phyloP scores from a whole-genome alignment of 2,113 vertebrate species.

The Monopterus albus region DNA sequence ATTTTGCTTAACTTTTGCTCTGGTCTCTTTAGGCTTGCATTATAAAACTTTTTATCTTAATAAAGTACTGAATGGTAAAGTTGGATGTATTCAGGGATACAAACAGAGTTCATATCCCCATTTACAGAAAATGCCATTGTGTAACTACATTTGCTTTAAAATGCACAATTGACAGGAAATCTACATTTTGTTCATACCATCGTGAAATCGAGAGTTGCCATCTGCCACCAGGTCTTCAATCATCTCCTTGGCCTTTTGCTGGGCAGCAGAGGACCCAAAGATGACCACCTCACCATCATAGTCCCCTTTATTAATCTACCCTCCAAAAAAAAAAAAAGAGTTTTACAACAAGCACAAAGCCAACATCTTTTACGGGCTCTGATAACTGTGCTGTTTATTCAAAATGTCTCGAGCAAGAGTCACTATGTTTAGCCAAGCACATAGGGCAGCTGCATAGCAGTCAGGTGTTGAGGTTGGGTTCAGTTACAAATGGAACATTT shows the following conservation, averaged over 20 bases:
- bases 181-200: constrained; percentile 46
- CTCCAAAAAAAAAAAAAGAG: background rate
- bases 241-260: constrained; percentile 88
- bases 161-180: background rate
- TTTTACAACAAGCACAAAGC: background rate
- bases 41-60: no score
- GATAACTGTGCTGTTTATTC: background rate
- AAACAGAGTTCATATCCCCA: no score
- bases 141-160: no score
- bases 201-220: constrained; percentile 7
- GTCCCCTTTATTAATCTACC: constrained; percentile 85
- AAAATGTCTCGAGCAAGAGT: background rate
- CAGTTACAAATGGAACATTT: no score
- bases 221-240: constrained; percentile 84
- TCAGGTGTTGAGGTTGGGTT: no score
- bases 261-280: constrained; percentile 83
- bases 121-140: no score
- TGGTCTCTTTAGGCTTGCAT: no score
- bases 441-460: no score
- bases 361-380: no score
- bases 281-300: constrained; percentile 86
- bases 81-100: no score
- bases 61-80: no score
- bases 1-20: no score
- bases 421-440: background rate